A percentile compares a stretch with the other conserved stretches of the same genome.
Evolutionary conservation across 2,797 vertebrate genomes (phyloP).

Genomic region (Lindbergichthys nudifrons): DNA sequence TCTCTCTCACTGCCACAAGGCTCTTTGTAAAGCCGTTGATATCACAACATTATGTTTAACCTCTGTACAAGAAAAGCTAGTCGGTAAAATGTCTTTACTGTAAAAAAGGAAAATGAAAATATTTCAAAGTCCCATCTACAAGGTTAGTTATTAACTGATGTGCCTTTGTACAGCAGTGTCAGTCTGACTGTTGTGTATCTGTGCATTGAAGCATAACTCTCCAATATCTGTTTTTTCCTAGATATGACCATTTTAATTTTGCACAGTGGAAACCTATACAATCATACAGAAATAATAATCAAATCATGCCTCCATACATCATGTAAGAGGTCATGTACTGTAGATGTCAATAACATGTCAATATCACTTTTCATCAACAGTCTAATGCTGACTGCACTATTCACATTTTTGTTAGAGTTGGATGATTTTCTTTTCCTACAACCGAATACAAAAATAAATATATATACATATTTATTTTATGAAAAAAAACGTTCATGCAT

Average conservation of each 20-base stretch:
- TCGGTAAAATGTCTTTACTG: not conserved
- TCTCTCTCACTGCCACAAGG: conserved; percentile 3
- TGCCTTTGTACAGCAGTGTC: conserved; percentile 5
- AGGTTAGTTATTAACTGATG: conserved; percentile 30
- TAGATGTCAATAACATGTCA: not conserved
- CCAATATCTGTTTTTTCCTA: conserved; percentile 1
- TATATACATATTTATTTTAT: not conserved
- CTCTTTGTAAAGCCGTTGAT: conserved; percentile 33
- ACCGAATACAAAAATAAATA: not conserved
- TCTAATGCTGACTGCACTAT: not conserved
- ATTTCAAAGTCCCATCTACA: conserved; percentile 26
- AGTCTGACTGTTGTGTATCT: conserved; percentile 3
- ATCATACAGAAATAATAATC: conserved; percentile 6
- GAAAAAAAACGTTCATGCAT: conserved; percentile 24
- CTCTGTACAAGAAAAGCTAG: conserved; percentile 36
- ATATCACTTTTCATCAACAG: conserved; percentile 17
- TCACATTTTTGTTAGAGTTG: not conserved
- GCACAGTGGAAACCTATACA: not conserved
- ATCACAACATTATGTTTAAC: conserved; percentile 39
- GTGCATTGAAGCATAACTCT: not conserved
- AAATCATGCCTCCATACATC: not conserved
- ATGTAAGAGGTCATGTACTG: not conserved
- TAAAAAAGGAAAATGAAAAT: conserved; percentile 20
- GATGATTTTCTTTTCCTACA: not conserved
- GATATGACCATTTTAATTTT: not conserved